A percentile compares a stretch with the other conserved stretches of the same genome.
These are phyloP conservation scores for honey bee (Apis mellifera) DNA, from an alignment of 1,140 invertebrate species.

Conservation along the genomic window Amel_HAv3.1 CM009932.2:6226501-6227000, in stretches of 20 bases:
- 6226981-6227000: neutral
- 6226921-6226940: neutral
- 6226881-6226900: conserved; percentile 30
- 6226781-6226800: conserved; percentile 1
- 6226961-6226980: neutral
- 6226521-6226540: neutral
- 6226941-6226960: neutral
- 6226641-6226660: conserved; percentile 59
- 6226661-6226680: conserved; percentile 54
- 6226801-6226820: conserved; percentile 19
- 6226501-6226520: neutral
- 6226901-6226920: conserved; percentile 31
- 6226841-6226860: conserved; percentile 16
- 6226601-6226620: neutral
- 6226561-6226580: neutral
- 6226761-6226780: conserved; percentile 17
- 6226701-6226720: conserved; percentile 21
- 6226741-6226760: conserved; percentile 16
- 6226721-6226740: conserved; percentile 27
- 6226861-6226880: conserved; percentile 37
- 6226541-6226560: neutral
- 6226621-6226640: conserved; percentile 51
- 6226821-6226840: conserved; percentile 10
- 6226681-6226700: conserved; percentile 64
- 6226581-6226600: too few relatives aligned